Evolutionary conservation across 2,888 invertebrate genomes (phyloP).

Genomic region (Andrena praecox): DNA sequence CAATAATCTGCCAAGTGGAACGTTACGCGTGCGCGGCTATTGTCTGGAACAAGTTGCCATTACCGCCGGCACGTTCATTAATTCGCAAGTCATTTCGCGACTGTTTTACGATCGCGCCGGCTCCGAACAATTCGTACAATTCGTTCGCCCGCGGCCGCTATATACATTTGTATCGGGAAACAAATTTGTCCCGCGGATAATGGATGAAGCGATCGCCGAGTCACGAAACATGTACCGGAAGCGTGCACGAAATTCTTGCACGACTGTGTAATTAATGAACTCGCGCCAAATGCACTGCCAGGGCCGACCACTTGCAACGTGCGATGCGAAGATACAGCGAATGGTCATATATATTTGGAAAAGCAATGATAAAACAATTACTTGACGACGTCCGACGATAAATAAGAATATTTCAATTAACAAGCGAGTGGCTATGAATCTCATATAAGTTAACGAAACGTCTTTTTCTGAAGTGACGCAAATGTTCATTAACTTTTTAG

Average conservation of each 20-base stretch:
- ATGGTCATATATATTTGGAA: conserved; percentile 20
- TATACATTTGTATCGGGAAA: conserved; percentile 79
- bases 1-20: conserved; percentile 43
- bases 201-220: conserved; percentile 81
- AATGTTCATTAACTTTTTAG: neutral
- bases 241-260: conserved; percentile 73
- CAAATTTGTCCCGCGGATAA: conserved; percentile 82
- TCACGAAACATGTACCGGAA: conserved; percentile 72
- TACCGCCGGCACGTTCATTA: conserved; percentile 73
- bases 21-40: conserved; percentile 40
- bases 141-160: conserved; percentile 60
- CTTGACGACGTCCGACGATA: neutral
- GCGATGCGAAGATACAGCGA: conserved; percentile 43
- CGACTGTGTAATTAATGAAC: conserved; percentile 78
- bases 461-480: neutral
- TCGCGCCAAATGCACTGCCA: conserved; percentile 55
- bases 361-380: conserved; percentile 19
- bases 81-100: conserved; percentile 77
- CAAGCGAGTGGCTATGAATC: neutral
- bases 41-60: conserved; percentile 54
- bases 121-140: conserved; percentile 66
- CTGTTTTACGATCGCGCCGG: conserved; percentile 75
- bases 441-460: neutral
- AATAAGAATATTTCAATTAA: conserved; percentile 18
- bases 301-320: conserved; percentile 27